Evolutionary conservation across 1,140 invertebrate species (phyloP).

Genomic region (Drosophila murphyi): DNA sequence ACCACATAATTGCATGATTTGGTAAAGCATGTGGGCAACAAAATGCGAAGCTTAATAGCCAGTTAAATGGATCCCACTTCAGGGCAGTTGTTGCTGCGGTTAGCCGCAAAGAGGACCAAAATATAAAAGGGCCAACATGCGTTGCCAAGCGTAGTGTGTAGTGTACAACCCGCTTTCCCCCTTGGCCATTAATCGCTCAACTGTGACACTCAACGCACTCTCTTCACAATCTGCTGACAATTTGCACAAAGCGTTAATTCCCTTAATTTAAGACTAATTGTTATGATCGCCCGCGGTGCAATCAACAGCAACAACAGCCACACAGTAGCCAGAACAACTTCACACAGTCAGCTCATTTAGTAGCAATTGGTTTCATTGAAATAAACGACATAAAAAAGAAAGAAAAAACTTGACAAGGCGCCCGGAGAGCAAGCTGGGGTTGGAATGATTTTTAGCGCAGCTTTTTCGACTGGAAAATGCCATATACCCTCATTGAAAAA

Average conservation of each 20-base stretch:
- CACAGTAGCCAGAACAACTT: constrained; percentile 8
- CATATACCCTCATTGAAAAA: neutral
- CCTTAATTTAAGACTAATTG: constrained; percentile 78
- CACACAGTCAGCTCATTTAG: constrained; percentile 18
- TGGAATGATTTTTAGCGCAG: constrained; percentile 43
- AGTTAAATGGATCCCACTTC: constrained; percentile 28
- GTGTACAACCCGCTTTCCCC: neutral
- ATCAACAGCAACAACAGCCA: constrained; percentile 52
- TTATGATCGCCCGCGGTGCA: constrained; percentile 77
- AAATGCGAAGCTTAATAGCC: constrained; percentile 14
- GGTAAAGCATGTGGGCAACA: neutral
- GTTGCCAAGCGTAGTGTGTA: constrained; percentile 17
- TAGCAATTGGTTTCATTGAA: constrained; percentile 44
- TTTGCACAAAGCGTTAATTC: constrained; percentile 74
- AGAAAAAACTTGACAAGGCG: neutral
- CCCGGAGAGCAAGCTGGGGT: constrained; percentile 26
- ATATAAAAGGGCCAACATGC: constrained; percentile 9
- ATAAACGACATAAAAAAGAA: constrained; percentile 11
- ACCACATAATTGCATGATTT: neutral
- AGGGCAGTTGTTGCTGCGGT: constrained; percentile 22
- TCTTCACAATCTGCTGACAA: constrained; percentile 34
- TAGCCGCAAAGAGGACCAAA: constrained; percentile 17
- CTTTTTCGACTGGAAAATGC: constrained; percentile 10
- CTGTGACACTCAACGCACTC: neutral
- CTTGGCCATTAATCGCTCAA: neutral